phyloP scores from a whole-genome alignment of 2,797 vertebrate genomes.

The Serranus cabrilla region DNA sequence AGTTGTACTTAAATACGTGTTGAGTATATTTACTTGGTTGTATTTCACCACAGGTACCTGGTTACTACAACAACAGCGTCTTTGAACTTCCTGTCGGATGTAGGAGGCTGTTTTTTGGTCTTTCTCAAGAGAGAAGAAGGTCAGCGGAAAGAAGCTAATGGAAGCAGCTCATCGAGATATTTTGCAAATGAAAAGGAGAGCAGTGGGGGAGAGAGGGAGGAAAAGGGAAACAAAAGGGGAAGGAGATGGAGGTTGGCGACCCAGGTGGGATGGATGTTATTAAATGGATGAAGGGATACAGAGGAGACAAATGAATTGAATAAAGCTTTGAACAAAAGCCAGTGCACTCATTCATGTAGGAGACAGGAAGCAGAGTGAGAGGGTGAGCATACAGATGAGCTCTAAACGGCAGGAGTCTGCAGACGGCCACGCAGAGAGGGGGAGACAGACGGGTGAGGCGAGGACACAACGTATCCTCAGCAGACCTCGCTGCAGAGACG shows the following conservation, averaged over 20 bases:
- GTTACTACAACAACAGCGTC: neutral
- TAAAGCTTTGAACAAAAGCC: constrained; percentile 59
- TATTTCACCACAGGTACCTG: too few species aligned
- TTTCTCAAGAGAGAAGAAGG: constrained; percentile 23
- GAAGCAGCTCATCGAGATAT: constrained; percentile 37
- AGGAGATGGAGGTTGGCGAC: constrained; percentile 32
- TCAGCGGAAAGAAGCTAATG: constrained; percentile 38
- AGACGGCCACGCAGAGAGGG: constrained; percentile 3
- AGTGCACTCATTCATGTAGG: constrained; percentile 42
- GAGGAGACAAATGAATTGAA: constrained; percentile 56
- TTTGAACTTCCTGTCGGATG: neutral
- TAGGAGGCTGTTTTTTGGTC: constrained; percentile 29
- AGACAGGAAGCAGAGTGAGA: constrained; percentile 46
- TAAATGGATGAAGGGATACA: constrained; percentile 54
- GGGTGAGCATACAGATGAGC: constrained; percentile 70
- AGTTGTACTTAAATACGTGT: too few species aligned
- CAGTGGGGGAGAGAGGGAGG: constrained; percentile 7
- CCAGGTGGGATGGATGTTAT: constrained; percentile 60
- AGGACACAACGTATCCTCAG: constrained; percentile 53
- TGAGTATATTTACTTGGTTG: too few species aligned
- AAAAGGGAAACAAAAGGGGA: constrained; percentile 8
- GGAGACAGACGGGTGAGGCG: constrained; percentile 48
- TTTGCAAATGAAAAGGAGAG: constrained; percentile 33
- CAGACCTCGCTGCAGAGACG: neutral
- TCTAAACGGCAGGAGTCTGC: constrained; percentile 49